Conservation (phyloP, 2,797 vertebrate genomes). For the Takifugu ocellatus region DNA sequence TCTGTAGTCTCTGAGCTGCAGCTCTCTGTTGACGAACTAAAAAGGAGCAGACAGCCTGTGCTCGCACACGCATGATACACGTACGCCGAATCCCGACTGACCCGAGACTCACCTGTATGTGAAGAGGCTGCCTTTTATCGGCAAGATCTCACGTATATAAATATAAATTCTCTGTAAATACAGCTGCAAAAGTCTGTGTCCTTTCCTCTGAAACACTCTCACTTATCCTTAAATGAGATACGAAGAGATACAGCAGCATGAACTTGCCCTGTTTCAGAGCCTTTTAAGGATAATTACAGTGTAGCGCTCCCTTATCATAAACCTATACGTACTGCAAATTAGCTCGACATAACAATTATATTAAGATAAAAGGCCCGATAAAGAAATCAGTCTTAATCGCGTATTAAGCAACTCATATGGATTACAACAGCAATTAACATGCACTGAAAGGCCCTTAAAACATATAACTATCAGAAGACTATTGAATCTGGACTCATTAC, state of each 20-base stretch:
- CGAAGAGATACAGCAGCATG: slow-evolving; percentile 11
- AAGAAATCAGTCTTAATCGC: slow-evolving; percentile 48
- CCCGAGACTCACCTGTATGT: slow-evolving; percentile 26
- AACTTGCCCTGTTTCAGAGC: background rate
- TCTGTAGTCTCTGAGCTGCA: slow-evolving; percentile 60
- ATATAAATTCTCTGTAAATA: background rate
- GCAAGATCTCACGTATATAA: background rate
- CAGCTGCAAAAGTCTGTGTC: too few relatives aligned
- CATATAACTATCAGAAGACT: slow-evolving; percentile 61
- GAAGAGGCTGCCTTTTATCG: background rate
- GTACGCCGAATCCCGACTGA: slow-evolving; percentile 39
- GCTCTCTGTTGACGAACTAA: slow-evolving; percentile 64
- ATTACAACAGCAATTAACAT: slow-evolving; percentile 66
- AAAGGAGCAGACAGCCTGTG: slow-evolving; percentile 44
- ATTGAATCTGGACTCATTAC: slow-evolving; percentile 72
- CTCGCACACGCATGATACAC: slow-evolving; percentile 16
- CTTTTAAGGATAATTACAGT: background rate
- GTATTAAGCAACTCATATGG: slow-evolving; percentile 50
- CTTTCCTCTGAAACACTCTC: slow-evolving; percentile 17
- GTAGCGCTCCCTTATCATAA: slow-evolving; percentile 31
- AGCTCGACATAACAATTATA: slow-evolving; percentile 25
- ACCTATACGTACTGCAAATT: slow-evolving; percentile 24
- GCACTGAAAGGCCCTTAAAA: slow-evolving; percentile 68
- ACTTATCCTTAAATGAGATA: slow-evolving; percentile 15
- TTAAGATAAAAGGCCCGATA: slow-evolving; percentile 46